Conservation (phyloP, 1,140 invertebrate genomes). For the Pseudomyrmex concolor region DNA sequence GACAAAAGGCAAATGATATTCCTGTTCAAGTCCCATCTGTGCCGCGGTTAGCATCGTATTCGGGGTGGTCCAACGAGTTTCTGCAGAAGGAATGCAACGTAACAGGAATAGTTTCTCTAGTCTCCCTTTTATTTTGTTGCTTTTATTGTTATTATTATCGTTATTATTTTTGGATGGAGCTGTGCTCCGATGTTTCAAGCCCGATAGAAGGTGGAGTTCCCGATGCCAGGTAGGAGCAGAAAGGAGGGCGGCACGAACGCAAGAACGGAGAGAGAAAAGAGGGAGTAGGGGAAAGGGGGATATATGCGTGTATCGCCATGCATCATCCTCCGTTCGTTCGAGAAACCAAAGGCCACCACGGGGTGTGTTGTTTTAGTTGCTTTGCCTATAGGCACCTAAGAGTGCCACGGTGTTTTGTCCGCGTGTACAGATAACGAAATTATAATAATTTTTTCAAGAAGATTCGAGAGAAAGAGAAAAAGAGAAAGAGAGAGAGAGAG, state of each 20-base stretch:
- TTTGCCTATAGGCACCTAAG: slow-evolving; percentile 74
- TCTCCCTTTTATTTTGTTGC: slow-evolving; percentile 80
- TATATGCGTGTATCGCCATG: slow-evolving; percentile 84
- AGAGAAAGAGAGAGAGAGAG: too few relatives aligned
- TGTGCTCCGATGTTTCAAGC: slow-evolving; percentile 70
- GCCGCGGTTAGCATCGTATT: slow-evolving; percentile 65
- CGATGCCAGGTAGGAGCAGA: slow-evolving; percentile 68
- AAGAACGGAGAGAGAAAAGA: slow-evolving; percentile 61
- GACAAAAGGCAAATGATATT: slow-evolving; percentile 77
- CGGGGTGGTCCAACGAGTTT: slow-evolving; percentile 83
- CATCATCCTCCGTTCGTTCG: slow-evolving; percentile 83
- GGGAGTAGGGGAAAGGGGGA: slow-evolving; percentile 53
- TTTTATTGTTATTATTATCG: slow-evolving; percentile 80
- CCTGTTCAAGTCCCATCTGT: slow-evolving; percentile 76
- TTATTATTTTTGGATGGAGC: slow-evolving; percentile 79
- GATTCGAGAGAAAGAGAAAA: not conserved
- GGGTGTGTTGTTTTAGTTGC: slow-evolving; percentile 81
- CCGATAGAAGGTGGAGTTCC: slow-evolving; percentile 77
- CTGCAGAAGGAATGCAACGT: slow-evolving; percentile 82
- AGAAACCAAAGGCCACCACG: slow-evolving; percentile 84
- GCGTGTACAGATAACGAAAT: slow-evolving; percentile 28
- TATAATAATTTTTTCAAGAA: slow-evolving; percentile 43
- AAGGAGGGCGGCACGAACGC: slow-evolving; percentile 62
- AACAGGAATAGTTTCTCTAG: slow-evolving; percentile 82
- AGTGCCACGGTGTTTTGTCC: slow-evolving; percentile 30